Evolutionary conservation across 1,140 invertebrate genomes (phyloP).

Genomic region (Drosophila pseudoobscura): DNA sequence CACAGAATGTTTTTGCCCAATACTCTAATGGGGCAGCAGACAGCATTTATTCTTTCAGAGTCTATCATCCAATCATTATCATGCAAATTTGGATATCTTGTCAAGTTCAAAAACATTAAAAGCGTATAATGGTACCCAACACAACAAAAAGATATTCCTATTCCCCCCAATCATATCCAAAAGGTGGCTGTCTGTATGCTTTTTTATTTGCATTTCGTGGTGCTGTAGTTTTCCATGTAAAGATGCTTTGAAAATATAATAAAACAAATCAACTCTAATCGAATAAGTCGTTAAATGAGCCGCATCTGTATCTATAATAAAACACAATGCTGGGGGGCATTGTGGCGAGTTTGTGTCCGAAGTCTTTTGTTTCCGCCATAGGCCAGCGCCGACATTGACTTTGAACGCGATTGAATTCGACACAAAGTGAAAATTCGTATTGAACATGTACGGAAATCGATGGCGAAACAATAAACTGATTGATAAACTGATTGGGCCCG

Average conservation of each 20-base stretch:
- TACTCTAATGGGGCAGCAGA: slow-evolving; percentile 10
- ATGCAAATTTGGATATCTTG: slow-evolving; percentile 72
- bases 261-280: slow-evolving; percentile 54
- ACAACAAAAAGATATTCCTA: background rate
- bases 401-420: slow-evolving; percentile 49
- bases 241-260: slow-evolving; percentile 33
- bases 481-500: slow-evolving; percentile 15
- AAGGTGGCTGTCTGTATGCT: slow-evolving; percentile 14
- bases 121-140: slow-evolving; percentile 49
- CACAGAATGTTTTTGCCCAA: slow-evolving; percentile 50
- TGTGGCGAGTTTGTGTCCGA: slow-evolving; percentile 62
- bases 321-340: slow-evolving; percentile 24
- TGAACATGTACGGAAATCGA: slow-evolving; percentile 45
- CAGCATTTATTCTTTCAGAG: slow-evolving; percentile 53
- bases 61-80: slow-evolving; percentile 55
- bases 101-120: slow-evolving; percentile 79
- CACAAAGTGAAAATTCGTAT: slow-evolving; percentile 46
- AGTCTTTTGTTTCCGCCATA: slow-evolving; percentile 73
- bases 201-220: slow-evolving; percentile 27
- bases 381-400: slow-evolving; percentile 45
- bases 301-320: slow-evolving; percentile 13
- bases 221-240: slow-evolving; percentile 39
- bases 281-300: slow-evolving; percentile 65
- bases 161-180: background rate
- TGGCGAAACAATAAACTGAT: slow-evolving; percentile 23